Base-by-base conservation (phyloP, 1,140 invertebrate species). In the Cydia strobilella region DNA sequence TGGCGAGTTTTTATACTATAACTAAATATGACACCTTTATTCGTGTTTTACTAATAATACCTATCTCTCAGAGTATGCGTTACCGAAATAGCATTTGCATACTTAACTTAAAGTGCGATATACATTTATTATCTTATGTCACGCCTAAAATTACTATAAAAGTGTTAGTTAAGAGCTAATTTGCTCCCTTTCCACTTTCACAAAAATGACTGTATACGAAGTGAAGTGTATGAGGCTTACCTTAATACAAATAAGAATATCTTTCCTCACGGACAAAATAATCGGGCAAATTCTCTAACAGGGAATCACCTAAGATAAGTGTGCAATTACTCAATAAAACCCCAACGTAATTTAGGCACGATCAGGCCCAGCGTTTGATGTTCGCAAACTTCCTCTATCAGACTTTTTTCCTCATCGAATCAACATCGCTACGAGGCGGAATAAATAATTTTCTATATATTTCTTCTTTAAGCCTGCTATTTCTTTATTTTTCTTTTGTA, bases 381-480 rank as follows among this genome's bases (percentile, higher is more conserved):
- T 69, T 35, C 9, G 65, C 27, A 35, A 69, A 69, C 65, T 69
- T 69, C 65, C 65, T 69, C 65, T 69, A 69, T 69, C 65, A 66
- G 63, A 66, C 35, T 12, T 69, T 69, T 65, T 42, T 69, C 35
- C 31, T 35, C 65, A 39, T 69, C 65, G 65, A 69, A 69, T 69
- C 31, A 31, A 69, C 63, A 20, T 31, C 27, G 65, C 31, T 69
- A 69, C 65, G 65, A 2, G 27, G 27, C 9, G n/a, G 65, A 69
- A 69, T 69, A 69, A 69, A 39, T 69, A 69, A 69, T 42, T 69
- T 18, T 9, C 15, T 35, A 3, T 23, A 18, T 35, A n/a, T 42
- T 0, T 59, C 23, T 23, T 59, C 20, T 59, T 23, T 23, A 23
- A 12, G 54, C 9, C 20, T n/a, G 54, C 7, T 18, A n/a, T 18